A percentile compares a stretch with the other conserved stretches of the same genome.
These are phyloP conservation scores for Adela reaumurella DNA, from an alignment of 2,888 invertebrate genomes.

Conservation along the genomic window DNA sequence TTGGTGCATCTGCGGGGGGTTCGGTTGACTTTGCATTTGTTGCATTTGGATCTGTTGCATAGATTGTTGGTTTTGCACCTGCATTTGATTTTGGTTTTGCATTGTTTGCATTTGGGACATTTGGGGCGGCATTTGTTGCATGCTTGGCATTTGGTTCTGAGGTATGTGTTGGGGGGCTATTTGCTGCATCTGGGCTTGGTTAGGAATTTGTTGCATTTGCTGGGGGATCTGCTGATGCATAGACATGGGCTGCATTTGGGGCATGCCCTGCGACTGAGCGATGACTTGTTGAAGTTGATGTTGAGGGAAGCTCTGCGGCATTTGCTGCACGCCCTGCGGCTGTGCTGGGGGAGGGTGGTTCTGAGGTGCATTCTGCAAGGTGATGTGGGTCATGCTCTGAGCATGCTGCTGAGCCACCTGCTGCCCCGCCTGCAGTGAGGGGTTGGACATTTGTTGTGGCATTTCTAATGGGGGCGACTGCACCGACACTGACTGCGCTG, in stretches of 20 bases:
- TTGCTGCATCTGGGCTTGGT: slow-evolving; percentile 50
- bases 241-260: slow-evolving; percentile 47
- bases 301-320: slow-evolving; percentile 53
- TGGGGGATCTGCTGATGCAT: slow-evolving; percentile 53
- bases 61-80: slow-evolving; percentile 44
- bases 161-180: slow-evolving; percentile 42
- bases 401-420: slow-evolving; percentile 48
- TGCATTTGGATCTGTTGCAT: slow-evolving; percentile 54
- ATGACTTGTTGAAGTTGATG: slow-evolving; percentile 52
- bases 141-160: slow-evolving; percentile 43
- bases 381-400: slow-evolving; percentile 52
- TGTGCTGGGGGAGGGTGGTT: slow-evolving; percentile 36
- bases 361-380: slow-evolving; percentile 41
- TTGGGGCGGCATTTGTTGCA: slow-evolving; percentile 51
- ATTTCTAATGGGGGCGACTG: slow-evolving; percentile 52
- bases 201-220: slow-evolving; percentile 51
- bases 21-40: slow-evolving; percentile 45
- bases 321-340: slow-evolving; percentile 48
- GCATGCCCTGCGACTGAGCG: slow-evolving; percentile 45
- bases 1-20: slow-evolving; percentile 45
- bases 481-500: slow-evolving; percentile 42
- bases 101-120: slow-evolving; percentile 50
- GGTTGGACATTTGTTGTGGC: slow-evolving; percentile 48
- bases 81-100: slow-evolving; percentile 45
- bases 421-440: slow-evolving; percentile 36